A percentile compares a stretch with the other conserved stretches of the same genome.
Evolutionary conservation across 2,113 vertebrate species (phyloP).

Genomic region (Bucco capensis): DNA sequence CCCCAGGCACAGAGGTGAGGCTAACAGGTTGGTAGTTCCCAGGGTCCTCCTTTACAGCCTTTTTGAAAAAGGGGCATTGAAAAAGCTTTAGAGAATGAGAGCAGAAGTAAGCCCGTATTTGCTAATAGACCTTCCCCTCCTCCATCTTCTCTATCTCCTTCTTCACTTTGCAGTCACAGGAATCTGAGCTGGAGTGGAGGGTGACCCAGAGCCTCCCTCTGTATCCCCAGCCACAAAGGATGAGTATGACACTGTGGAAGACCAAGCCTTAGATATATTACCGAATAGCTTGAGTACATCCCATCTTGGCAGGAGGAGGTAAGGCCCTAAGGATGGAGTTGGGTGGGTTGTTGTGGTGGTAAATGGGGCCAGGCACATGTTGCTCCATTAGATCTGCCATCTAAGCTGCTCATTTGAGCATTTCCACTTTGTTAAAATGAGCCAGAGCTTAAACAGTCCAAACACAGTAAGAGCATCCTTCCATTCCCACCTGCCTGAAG

Average conservation of each 20-base stretch:
- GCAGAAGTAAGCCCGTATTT: neutral
- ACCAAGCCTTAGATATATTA: neutral
- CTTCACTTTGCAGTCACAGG: neutral
- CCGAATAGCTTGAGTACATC: fast-evolving
- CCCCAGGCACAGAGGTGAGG: too few relatives aligned
- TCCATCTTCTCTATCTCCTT: neutral
- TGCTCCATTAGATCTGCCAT: neutral
- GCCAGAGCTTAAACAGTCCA: neutral
- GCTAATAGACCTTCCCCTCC: neutral
- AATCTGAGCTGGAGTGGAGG: neutral
- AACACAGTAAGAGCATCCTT: neutral
- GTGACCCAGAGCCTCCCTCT: fast-evolving
- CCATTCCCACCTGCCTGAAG: too few relatives aligned
- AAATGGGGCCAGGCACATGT: neutral
- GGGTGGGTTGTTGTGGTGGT: neutral
- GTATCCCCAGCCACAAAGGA: neutral
- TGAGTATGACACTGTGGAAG: fast-evolving
- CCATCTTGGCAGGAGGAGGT: neutral
- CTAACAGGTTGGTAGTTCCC: too few relatives aligned
- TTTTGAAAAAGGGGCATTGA: neutral
- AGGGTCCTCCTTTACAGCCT: too few relatives aligned
- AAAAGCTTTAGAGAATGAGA: neutral
- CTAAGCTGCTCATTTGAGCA: neutral
- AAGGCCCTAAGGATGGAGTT: fast-evolving
- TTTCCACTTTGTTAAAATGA: neutral